phyloP scores from a whole-genome alignment of 35 echinoderm and acorn worm species.

The Anneissia japonica region DNA sequence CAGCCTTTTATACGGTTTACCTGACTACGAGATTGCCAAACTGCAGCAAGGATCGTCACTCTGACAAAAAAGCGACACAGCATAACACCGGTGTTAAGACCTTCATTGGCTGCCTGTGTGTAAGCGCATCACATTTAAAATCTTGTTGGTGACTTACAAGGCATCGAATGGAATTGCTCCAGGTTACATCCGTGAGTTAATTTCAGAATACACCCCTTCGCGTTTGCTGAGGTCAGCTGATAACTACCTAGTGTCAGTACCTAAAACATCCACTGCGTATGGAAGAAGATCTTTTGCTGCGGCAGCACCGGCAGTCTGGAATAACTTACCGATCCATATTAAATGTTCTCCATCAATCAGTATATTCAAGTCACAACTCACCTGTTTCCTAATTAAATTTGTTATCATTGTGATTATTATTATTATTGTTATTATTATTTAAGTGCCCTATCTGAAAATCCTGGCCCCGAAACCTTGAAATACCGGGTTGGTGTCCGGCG shows the following conservation, averaged over 20 bases:
- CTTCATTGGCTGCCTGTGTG: slow-evolving; percentile 30
- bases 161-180: background rate
- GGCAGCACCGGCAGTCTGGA: background rate
- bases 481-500: no score
- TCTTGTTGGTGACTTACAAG: slow-evolving; percentile 34
- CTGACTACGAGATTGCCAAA: background rate
- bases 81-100: slow-evolving; percentile 15
- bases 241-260: background rate
- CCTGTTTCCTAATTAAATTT: no score
- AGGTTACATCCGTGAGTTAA: background rate
- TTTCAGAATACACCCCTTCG: background rate
- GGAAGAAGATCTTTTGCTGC: background rate
- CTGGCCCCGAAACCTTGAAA: no score
- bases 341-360: background rate
- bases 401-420: no score
- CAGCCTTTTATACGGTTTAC: slow-evolving; percentile 6
- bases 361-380: no score
- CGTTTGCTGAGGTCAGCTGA: background rate
- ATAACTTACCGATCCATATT: background rate
- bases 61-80: background rate
- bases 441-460: no score
- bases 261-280: slow-evolving; percentile 3
- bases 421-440: no score
- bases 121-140: slow-evolving; percentile 16
- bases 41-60: slow-evolving; percentile 22